Base-by-base conservation (phyloP, 35 echinoderm and acorn worm species). In the Holothuria glaberrima region DNA sequence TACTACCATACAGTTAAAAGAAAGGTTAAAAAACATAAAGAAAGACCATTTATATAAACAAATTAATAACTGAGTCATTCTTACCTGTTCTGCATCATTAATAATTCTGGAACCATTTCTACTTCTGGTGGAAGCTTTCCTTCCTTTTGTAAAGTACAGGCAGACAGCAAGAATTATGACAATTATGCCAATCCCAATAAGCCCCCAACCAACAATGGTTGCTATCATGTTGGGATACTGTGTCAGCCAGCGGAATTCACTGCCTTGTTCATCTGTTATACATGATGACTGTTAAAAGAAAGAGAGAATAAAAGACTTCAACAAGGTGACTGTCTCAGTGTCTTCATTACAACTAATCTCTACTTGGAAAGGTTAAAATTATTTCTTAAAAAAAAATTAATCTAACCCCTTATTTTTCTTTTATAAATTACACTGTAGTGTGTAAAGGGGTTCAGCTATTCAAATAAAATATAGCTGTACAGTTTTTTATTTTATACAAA, bases 181-280 rank as follows among this genome's bases (percentile, higher is more conserved):
- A 7, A 87, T 27, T 12, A 70, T 10, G 4, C 85, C 85, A 6
- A 87, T 69, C 26, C 21, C 85, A 12, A 87, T 24, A 19, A 87
- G 66, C 19, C 34, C 60, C 61, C 85, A 70, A 4, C 41, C 61
- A 7, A 44, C 65, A 10, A 48, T 17, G 14, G 38, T 69, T n/a
- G 62, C 9, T 14, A 87, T 87, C 12, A 87, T 28, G 6, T 44
- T 48, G 7, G 85, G 85, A 59, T 87, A 87, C 26, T 21, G 22
- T 7, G 85, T 87, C 22, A 87, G 45, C 85, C 85, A 87, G 34
- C 85, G 34, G 31, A 87, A 87, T 33, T 87, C 85, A 6, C 16
- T n/a, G 25, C 85, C 85, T 21, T 87, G 60, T 44, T 67, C 63
- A 28, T 87, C 85, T 46, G 31, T 48, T 13, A 87, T 87, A 30